Conservation (phyloP, 1,140 invertebrate species). For the Bicyclus anynana region DNA sequence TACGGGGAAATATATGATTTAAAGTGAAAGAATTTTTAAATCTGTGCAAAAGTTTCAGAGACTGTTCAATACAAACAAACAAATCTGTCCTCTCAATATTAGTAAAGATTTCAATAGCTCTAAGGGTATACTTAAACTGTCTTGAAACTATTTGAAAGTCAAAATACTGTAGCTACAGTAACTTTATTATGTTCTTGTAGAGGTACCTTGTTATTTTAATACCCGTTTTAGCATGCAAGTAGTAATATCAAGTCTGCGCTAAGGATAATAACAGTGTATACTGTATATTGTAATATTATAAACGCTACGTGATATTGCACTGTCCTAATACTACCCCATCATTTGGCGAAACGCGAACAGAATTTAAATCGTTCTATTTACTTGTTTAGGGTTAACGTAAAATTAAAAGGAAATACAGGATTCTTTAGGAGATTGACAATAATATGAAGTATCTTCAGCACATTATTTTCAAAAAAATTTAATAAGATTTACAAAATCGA, state of each 20-base stretch:
- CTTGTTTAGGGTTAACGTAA: background rate
- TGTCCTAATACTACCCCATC: background rate
- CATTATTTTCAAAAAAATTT: no score
- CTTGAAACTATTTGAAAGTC: no score
- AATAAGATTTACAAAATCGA: no score
- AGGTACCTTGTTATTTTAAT: background rate
- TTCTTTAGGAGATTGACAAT: background rate
- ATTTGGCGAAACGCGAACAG: background rate
- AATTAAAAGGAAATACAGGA: background rate
- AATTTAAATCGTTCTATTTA: slow-evolving; percentile 1
- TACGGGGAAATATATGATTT: no score
- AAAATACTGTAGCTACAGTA: no score
- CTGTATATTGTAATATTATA: slow-evolving; percentile 1
- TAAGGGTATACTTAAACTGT: background rate
- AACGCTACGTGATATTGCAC: slow-evolving; percentile 1
- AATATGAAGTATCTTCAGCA: no score
- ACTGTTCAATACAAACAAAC: no score
- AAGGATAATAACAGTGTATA: slow-evolving; percentile 6
- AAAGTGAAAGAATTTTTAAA: no score
- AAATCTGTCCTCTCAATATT: no score
- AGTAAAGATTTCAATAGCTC: no score
- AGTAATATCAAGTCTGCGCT: slow-evolving; percentile 7
- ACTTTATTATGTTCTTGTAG: no score
- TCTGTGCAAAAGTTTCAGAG: no score
- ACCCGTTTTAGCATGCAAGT: slow-evolving; percentile 1